Conservation (phyloP, 2,113 vertebrate species). For the Platysteira castanea region DNA sequence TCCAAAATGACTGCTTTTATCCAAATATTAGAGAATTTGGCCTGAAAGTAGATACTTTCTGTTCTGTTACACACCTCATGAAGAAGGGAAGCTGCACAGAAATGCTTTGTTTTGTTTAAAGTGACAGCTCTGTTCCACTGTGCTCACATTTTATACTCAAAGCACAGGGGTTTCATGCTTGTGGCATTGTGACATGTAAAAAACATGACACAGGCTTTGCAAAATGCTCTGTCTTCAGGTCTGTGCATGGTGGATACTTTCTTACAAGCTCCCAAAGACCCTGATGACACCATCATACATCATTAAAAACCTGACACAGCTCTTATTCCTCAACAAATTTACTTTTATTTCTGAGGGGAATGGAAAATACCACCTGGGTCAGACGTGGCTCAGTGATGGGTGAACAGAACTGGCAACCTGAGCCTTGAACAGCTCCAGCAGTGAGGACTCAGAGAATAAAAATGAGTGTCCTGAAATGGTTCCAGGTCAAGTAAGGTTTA, state of each 20-base stretch:
- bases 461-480: not conserved
- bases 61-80: not conserved
- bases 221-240: not conserved
- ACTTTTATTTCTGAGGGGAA: not conserved
- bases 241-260: not conserved
- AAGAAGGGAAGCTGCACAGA: not conserved
- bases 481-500: not conserved
- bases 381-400: not conserved
- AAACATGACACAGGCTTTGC: not conserved
- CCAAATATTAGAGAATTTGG: not conserved
- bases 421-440: not conserved
- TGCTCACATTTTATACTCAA: not conserved
- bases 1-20: not conserved
- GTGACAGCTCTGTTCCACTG: not conserved
- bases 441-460: not conserved
- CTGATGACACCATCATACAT: not conserved
- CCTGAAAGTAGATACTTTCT: not conserved
- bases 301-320: not conserved
- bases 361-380: not conserved
- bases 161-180: not conserved
- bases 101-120: not conserved
- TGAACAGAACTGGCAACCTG: constrained; percentile 3
- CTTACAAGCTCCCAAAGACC: not conserved
- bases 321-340: not conserved
- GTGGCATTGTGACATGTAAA: not conserved